Conservation (phyloP, 2,888 invertebrate species). For the Drosophila mimetica region DNA sequence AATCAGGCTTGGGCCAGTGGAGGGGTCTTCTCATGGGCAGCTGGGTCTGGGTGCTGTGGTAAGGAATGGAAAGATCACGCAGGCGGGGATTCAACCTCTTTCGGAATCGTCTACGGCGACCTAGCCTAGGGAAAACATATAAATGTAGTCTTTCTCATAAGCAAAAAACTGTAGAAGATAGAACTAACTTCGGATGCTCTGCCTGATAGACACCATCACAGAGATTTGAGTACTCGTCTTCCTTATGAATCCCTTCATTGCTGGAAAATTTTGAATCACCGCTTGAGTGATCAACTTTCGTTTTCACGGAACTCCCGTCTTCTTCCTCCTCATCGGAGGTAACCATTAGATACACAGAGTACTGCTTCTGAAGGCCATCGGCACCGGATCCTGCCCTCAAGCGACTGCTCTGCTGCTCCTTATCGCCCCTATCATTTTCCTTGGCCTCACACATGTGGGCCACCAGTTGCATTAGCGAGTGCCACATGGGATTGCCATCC, state of each 20-base stretch:
- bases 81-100: background rate
- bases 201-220: conserved; percentile 14
- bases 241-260: background rate
- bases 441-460: conserved; percentile 40
- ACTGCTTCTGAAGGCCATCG: conserved; percentile 29
- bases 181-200: conserved; percentile 5
- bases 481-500: conserved; percentile 33
- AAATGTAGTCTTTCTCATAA: too few relatives aligned
- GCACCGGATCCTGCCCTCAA: conserved; percentile 26
- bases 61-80: background rate
- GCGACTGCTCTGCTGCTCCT: conserved; percentile 7
- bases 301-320: background rate
- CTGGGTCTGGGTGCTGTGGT: background rate
- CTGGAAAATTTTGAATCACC: background rate
- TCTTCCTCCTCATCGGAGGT: conserved; percentile 52
- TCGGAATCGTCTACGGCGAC: conserved; percentile 1
- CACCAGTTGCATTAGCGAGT: conserved; percentile 51
- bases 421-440: conserved; percentile 1
- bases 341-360: conserved; percentile 54
- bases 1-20: conserved; percentile 66
- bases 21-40: conserved; percentile 47
- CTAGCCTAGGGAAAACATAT: background rate
- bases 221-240: conserved; percentile 2
- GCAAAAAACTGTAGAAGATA: too few relatives aligned
- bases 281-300: background rate